These are phyloP conservation scores for Diplolepis rosae DNA, from an alignment of 2,888 invertebrate species.

Conservation along the genomic window DNA sequence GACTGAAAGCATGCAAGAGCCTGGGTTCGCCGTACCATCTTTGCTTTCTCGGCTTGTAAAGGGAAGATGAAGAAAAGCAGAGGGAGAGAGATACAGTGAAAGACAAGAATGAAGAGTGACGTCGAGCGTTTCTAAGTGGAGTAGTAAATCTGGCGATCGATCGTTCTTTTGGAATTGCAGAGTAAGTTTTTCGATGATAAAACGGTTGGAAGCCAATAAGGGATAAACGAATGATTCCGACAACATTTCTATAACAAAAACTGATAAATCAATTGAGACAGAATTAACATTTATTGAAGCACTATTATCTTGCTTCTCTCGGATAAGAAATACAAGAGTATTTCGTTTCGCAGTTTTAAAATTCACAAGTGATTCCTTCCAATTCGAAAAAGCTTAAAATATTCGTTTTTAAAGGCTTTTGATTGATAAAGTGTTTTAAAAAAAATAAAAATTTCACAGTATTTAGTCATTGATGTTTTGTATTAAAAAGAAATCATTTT, in stretches of 20 bases:
- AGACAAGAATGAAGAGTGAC: constrained; percentile 27
- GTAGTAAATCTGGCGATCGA: constrained; percentile 26
- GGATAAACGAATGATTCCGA: constrained; percentile 2
- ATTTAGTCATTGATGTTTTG: too few relatives aligned
- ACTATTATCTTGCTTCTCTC: neutral
- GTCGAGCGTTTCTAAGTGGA: constrained; percentile 25
- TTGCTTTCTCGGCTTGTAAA: constrained; percentile 10
- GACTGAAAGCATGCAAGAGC: constrained; percentile 20
- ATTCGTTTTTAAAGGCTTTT: too few relatives aligned
- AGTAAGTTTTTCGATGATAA: constrained; percentile 8
- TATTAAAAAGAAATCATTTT: too few relatives aligned
- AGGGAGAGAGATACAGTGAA: constrained; percentile 11
- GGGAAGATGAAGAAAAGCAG: neutral
- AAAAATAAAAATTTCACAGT: too few relatives aligned
- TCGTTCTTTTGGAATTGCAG: constrained; percentile 3
- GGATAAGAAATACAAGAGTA: neutral
- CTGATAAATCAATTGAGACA: neutral
- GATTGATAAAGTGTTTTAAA: too few relatives aligned
- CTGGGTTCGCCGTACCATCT: constrained; percentile 17
- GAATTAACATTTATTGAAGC: neutral
- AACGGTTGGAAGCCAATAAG: neutral
- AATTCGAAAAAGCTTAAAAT: neutral
- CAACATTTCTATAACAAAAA: neutral
- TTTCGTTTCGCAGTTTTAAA: neutral
- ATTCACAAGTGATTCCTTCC: neutral